Conservation (phyloP, 2,888 invertebrate species). For the Fabriciana adippe region DNA sequence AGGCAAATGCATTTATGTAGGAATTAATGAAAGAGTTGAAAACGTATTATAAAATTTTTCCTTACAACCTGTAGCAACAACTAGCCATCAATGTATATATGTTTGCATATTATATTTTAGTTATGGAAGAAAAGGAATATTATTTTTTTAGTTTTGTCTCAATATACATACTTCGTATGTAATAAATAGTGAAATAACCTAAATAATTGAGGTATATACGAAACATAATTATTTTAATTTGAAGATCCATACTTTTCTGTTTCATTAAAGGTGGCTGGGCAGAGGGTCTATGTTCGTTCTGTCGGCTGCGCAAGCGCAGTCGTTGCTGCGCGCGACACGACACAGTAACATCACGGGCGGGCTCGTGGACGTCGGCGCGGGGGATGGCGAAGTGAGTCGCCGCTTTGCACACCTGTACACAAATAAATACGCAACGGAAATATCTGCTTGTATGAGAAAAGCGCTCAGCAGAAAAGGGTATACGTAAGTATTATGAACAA, state of each 20-base stretch:
- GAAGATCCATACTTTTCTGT: background rate
- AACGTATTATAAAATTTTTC: background rate
- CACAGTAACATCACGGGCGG: constrained; percentile 51
- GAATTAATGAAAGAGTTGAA: background rate
- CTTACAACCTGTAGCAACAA: background rate
- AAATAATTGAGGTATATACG: too few species aligned
- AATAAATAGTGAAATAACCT: too few species aligned
- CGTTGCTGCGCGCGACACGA: constrained; percentile 72
- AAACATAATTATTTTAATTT: background rate
- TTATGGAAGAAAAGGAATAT: too few species aligned
- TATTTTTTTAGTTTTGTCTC: too few species aligned
- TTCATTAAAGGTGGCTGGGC: constrained; percentile 86
- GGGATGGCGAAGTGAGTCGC: constrained; percentile 96
- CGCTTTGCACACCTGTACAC: constrained; percentile 88
- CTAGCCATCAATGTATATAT: too few species aligned
- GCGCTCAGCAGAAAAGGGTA: constrained; percentile 89
- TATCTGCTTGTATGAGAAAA: constrained; percentile 93
- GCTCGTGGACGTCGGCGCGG: constrained; percentile 95
- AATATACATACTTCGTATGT: too few species aligned
- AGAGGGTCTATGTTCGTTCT: constrained; percentile 99
- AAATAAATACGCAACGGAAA: constrained; percentile 93
- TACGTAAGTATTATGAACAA: constrained; percentile 80
- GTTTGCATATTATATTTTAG: too few species aligned
- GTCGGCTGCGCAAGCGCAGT: constrained; percentile 90
- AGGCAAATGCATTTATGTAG: background rate